Evolutionary conservation across 1,140 invertebrate species (phyloP), one percentile per base, ranked within the genome.

Genomic region (Drosophila oshimai): DNA sequence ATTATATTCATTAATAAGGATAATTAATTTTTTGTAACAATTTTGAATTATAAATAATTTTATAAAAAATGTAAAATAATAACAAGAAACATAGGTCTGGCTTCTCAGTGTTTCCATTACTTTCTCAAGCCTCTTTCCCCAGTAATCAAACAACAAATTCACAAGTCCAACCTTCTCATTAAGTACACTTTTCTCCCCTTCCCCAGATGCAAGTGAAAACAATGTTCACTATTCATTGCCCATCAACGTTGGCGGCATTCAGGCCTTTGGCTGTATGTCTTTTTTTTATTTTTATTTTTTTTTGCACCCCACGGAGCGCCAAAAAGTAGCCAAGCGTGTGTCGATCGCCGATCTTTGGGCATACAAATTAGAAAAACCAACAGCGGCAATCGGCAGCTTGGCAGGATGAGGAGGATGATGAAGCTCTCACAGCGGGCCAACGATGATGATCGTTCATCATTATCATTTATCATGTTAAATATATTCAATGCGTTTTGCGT

Each of bases 321-420:
- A 86, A 86, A 86, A 86, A 86, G 75, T 86, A 86, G 68, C 68
- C 67, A 86, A 87, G 81, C 81, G 81, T 86, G 76, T 84, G 74
- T 68, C 64, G 60, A 86, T 71, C 58, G 42, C 36, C 58, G 72
- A 81, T 80, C 77, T 72, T 73, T 54, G 47, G 72, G 80, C 37
- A 80, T 76, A 84, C 80, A 84, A 84, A 86, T 86, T 86, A 84
- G 57, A 86, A 86, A 76, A 68, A 64, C 72, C 57, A 86, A 86
- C 81, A 84, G 51, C 53, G 68, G 54, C 64, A 55, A 33, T 42
- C 44, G 74, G 34, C 42, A 50, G 70, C 60, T 77, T 61, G 60
- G 15, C 79, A 83, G 70, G 74, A 83, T 77, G 68, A 36, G 31
- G 51, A 41, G 57, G 53, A 22, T 72, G 65, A 39, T 50, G 72